Evolutionary conservation across 1,140 invertebrate genomes (phyloP), one percentile per base, ranked within the genome.

Genomic region (Oncopeltus fasciatus): DNA sequence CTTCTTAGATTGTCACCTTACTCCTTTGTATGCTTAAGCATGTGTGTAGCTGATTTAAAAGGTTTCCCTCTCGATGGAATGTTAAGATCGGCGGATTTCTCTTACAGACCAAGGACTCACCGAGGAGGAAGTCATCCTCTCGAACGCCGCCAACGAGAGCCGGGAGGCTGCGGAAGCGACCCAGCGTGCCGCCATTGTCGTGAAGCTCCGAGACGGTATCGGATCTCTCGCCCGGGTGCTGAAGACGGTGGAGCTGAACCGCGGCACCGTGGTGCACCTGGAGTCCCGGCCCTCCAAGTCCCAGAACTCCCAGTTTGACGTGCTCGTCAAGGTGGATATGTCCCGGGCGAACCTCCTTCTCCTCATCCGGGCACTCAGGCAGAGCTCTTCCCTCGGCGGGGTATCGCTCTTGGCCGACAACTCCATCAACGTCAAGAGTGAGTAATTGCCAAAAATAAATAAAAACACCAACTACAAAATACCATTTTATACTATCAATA

Each of bases 191-290:
- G 87, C 87, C 16, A 69, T 95, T 24, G 78, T 96, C 33, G 75
- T 97, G 16, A 84, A 85, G 51, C 76, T 96, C 67, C 85, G 86
- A 65, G 92, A 95, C 68, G 90, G 90, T 21, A 90, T 95, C 77
- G 81, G 82, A 51, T 85, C 87, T 12, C 74, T 96, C 43, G 85
- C 89, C 0, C 80, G 90, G 60, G 88, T 95, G 64, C 76, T 97
- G 2, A 92, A 93, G 72, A 86, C 88, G 28, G 87, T 96, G 70
- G 92, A 97, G 73, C 81, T 82, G 69, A 57, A 87, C 75, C 88
- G 92, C 70, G 90, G 91, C 21, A 77, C 75, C 43, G 84, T 96
- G 18, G 81, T 84, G 43, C 93, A 96, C 72, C 79, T 98, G 38
- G 94, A 98, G 72, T 92, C 91, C 0, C 81, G 94, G 4, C 82